These are phyloP conservation scores for Symphodus melops DNA, from an alignment of 2,113 vertebrate genomes.

Conservation along the genomic window DNA sequence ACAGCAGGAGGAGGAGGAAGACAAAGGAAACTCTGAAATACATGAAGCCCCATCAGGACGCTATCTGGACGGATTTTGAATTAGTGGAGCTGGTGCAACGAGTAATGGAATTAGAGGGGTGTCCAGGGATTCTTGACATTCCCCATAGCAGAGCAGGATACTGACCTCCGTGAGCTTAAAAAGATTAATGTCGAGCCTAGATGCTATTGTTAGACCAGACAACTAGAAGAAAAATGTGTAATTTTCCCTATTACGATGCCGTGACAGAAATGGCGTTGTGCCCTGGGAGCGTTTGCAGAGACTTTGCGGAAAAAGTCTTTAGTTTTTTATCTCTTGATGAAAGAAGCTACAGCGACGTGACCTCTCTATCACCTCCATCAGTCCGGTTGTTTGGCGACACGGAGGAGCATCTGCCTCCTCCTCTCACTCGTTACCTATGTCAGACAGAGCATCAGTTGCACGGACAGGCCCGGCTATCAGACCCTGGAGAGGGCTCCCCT, in stretches of 20 bases:
- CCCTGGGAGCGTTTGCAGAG: constrained; percentile 38
- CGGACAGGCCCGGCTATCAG: constrained; percentile 50
- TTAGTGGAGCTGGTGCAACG: constrained; percentile 56
- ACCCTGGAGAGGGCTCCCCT: constrained; percentile 28
- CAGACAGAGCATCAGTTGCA: constrained; percentile 30
- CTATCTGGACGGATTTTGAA: constrained; percentile 63
- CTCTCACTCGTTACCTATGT: constrained; percentile 52
- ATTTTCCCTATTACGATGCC: constrained; percentile 63
- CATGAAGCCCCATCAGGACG: constrained; percentile 7
- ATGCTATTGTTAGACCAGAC: constrained; percentile 72
- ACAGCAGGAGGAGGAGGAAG: constrained; percentile 51
- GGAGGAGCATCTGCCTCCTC: constrained; percentile 31
- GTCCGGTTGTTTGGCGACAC: constrained; percentile 54
- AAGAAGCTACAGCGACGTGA: constrained; percentile 47
- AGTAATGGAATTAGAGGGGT: constrained; percentile 71
- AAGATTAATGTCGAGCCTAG: constrained; percentile 76
- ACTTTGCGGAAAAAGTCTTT: constrained; percentile 29
- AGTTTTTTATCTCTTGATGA: constrained; percentile 53
- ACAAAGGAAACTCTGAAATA: constrained; percentile 44
- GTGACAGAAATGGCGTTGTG: constrained; percentile 60
- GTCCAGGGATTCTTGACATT: constrained; percentile 74
- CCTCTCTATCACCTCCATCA: constrained; percentile 60
- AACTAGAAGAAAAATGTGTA: constrained; percentile 63
- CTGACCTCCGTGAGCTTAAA: constrained; percentile 76
- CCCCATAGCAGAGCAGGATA: constrained; percentile 60